phyloP scores from a whole-genome alignment of 1,140 invertebrate species.

The Trachelipus rathkii region DNA sequence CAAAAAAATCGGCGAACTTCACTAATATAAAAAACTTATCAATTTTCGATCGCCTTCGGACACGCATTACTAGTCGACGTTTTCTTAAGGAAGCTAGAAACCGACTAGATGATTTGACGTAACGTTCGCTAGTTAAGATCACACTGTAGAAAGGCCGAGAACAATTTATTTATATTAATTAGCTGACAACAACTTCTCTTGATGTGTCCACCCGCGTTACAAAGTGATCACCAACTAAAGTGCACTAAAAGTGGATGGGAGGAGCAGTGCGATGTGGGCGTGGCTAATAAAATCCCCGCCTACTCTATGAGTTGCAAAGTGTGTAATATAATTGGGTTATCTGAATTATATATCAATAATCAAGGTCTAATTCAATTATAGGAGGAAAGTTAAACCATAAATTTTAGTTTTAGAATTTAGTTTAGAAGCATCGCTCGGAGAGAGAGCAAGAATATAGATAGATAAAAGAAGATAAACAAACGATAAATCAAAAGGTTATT shows the following conservation, averaged over 20 bases:
- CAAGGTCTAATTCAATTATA: not conserved
- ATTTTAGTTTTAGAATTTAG: too few relatives aligned
- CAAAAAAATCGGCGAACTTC: not conserved
- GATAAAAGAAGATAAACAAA: too few relatives aligned
- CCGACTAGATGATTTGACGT: not conserved
- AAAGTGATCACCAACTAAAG: conserved; percentile 6
- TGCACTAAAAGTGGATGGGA: not conserved
- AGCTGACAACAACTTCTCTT: conserved; percentile 3
- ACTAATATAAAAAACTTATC: not conserved
- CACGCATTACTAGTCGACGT: not conserved
- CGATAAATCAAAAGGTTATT: not conserved
- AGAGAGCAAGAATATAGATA: too few relatives aligned
- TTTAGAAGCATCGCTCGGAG: too few relatives aligned
- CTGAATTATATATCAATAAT: not conserved
- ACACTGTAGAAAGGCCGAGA: conserved; percentile 9
- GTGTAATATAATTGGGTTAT: too few relatives aligned
- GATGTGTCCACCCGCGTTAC: conserved; percentile 7
- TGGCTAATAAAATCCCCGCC: not conserved
- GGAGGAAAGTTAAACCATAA: not conserved
- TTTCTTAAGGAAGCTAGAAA: not conserved
- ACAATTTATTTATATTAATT: conserved; percentile 7
- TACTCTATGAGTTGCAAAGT: conserved; percentile 1
- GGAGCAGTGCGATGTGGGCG: not conserved
- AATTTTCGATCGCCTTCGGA: not conserved
- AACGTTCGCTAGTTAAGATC: not conserved